These are phyloP conservation scores for Trimorus sp. DNA, from an alignment of 2,888 invertebrate species.

Conservation along the genomic window DNA sequence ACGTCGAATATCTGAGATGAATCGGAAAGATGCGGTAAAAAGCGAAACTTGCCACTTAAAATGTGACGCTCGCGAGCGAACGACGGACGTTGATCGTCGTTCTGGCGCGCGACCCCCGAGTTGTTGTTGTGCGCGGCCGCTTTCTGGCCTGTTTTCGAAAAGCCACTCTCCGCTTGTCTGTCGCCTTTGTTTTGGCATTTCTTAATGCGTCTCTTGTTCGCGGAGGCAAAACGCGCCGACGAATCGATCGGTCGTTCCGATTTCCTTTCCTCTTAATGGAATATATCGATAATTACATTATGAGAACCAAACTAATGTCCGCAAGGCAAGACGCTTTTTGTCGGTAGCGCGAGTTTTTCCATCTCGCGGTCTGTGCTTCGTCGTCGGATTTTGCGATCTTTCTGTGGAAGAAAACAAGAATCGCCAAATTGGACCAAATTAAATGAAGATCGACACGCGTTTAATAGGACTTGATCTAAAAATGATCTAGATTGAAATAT, in stretches of 20 bases:
- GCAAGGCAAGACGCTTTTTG: constrained; percentile 22
- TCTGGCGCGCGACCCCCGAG: constrained; percentile 65
- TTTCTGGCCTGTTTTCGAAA: constrained; percentile 70
- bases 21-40: constrained; percentile 63
- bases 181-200: constrained; percentile 75
- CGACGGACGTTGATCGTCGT: constrained; percentile 69
- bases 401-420: too few relatives aligned
- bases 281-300: constrained; percentile 61
- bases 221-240: constrained; percentile 51
- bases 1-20: constrained; percentile 66
- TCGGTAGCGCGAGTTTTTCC: constrained; percentile 25
- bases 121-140: constrained; percentile 66
- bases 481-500: too few relatives aligned
- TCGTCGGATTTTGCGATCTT: background rate
- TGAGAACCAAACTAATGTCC: constrained; percentile 45
- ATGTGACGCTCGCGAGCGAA: constrained; percentile 69
- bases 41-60: constrained; percentile 79
- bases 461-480: too few relatives aligned
- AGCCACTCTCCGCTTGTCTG: constrained; percentile 70
- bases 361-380: constrained; percentile 14
- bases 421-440: too few relatives aligned
- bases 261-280: constrained; percentile 58
- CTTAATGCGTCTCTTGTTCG: constrained; percentile 74
- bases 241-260: constrained; percentile 49
- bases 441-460: too few relatives aligned